Evolutionary conservation across 2,113 vertebrate genomes (phyloP).

Genomic region (Myrmecobius fasciatus): DNA sequence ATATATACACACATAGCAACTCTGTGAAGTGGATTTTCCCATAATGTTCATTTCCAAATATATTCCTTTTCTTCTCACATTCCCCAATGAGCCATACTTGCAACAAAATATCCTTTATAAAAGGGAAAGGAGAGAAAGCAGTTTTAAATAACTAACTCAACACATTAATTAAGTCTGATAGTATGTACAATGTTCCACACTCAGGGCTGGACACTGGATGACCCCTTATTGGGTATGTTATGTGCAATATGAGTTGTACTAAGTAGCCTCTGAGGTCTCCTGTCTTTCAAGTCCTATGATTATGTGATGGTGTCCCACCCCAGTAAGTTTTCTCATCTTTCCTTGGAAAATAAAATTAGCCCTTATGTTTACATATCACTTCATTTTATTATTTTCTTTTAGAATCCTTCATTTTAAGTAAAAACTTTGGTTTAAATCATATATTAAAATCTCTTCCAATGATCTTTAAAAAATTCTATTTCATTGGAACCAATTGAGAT

Average conservation of each 20-base stretch:
- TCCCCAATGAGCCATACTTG: background rate
- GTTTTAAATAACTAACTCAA: background rate
- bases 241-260: background rate
- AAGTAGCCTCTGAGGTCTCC: background rate
- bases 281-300: background rate
- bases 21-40: background rate
- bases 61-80: background rate
- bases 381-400: background rate
- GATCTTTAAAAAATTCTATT: background rate
- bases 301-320: background rate
- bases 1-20: background rate
- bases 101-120: background rate
- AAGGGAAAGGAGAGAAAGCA: background rate
- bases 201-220: background rate
- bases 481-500: background rate
- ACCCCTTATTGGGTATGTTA: background rate
- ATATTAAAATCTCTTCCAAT: background rate
- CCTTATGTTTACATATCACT: background rate
- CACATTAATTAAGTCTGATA: background rate
- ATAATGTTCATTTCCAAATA: background rate
- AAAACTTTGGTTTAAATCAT: background rate
- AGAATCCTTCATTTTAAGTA: background rate
- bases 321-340: background rate
- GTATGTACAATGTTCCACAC: background rate
- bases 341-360: background rate